These are phyloP conservation scores for Mamestra brassicae DNA, from an alignment of 2,888 invertebrate species.

Conservation along the genomic window DNA sequence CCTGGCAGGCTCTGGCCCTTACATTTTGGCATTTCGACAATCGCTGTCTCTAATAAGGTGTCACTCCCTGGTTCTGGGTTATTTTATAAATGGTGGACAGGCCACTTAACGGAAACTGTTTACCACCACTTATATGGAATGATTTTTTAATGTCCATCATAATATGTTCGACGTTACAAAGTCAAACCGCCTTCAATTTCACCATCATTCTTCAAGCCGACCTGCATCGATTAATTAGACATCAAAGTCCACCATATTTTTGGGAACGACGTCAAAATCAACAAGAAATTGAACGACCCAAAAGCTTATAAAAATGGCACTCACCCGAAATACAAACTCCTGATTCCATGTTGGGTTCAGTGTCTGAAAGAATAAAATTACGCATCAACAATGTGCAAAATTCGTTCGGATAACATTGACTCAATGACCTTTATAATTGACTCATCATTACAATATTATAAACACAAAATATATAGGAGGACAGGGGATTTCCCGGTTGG, in stretches of 20 bases:
- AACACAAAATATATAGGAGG: neutral
- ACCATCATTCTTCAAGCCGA: too few relatives aligned
- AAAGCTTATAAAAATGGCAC: conserved; percentile 71
- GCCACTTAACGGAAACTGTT: too few relatives aligned
- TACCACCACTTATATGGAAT: too few relatives aligned
- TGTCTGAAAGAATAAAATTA: conserved; percentile 92
- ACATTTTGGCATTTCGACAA: too few relatives aligned
- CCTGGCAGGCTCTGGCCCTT: too few relatives aligned
- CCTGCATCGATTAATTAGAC: too few relatives aligned
- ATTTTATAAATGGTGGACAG: too few relatives aligned
- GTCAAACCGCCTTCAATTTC: too few relatives aligned
- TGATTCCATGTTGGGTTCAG: conserved; percentile 99
- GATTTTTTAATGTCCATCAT: too few relatives aligned
- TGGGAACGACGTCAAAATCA: neutral
- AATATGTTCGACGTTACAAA: too few relatives aligned
- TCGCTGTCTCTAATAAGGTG: too few relatives aligned
- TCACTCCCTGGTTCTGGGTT: too few relatives aligned
- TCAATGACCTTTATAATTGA: neutral
- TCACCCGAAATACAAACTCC: conserved; percentile 98
- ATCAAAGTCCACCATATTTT: neutral
- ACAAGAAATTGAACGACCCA: neutral
- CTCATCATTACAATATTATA: neutral
- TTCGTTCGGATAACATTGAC: neutral
- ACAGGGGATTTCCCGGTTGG: neutral
- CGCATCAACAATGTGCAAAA: neutral